A percentile compares a stretch with the other conserved stretches of the same genome.
phyloP scores from a whole-genome alignment of 2,113 vertebrate species.

The Microcebus murinus region DNA sequence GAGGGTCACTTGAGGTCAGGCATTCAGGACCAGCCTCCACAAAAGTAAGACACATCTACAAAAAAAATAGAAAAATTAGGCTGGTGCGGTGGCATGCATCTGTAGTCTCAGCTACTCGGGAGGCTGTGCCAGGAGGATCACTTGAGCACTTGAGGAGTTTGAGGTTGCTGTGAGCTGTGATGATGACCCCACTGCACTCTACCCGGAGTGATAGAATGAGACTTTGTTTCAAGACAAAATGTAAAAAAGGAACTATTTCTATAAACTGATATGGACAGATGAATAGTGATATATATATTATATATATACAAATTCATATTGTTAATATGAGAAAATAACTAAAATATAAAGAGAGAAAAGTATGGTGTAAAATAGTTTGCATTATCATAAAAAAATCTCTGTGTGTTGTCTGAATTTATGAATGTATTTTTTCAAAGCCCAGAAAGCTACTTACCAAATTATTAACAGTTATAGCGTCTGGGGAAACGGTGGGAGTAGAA shows the following conservation, averaged over 20 bases:
- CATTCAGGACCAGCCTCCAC: background rate
- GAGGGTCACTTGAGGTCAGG: background rate
- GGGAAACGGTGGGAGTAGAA: background rate
- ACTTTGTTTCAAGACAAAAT: background rate
- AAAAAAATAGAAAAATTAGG: no score
- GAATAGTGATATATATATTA: background rate
- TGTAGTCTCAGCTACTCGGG: no score
- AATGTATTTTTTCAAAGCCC: background rate
- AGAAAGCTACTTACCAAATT: background rate
- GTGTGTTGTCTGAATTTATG: background rate
- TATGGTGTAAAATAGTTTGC: background rate
- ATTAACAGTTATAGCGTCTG: background rate
- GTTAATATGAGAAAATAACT: background rate
- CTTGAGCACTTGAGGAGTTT: no score
- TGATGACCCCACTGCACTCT: no score
- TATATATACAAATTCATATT: background rate
- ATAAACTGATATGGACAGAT: background rate
- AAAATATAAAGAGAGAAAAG: slow-evolving; percentile 11
- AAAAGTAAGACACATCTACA: background rate
- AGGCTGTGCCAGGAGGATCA: no score
- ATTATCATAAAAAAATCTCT: background rate
- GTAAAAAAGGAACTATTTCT: background rate
- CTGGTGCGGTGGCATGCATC: no score
- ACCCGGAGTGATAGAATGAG: background rate
- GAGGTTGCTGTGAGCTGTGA: no score